Evolutionary conservation across 2,797 vertebrate genomes (phyloP), one percentile per base, ranked within the genome.

Genomic region (Pterois miles): DNA sequence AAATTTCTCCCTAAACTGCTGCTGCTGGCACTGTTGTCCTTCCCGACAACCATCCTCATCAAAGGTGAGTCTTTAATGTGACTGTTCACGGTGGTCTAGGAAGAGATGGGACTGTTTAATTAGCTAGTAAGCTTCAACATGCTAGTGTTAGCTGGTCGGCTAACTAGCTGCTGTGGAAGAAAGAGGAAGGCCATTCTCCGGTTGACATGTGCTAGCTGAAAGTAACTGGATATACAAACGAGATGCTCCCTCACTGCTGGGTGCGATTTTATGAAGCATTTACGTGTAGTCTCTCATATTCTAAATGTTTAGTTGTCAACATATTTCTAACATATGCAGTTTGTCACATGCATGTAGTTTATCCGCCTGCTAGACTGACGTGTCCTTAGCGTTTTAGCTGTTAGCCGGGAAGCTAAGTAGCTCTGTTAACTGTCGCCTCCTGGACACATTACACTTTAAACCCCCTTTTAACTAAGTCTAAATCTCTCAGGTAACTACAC

Each of bases 1-100:
- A 93, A 59, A 6, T 89, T 93, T 53, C 43, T 95, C 0, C 94
- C 91, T 0, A 95, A 95, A 83, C 81, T 96, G n/a, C 36, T 95
- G 25, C 80, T 96, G 75, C 31, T 96, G 0, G 69, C 77, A 12
- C 60, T 96, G 29, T 14, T 96, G 8, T 93, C 91, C 1, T 92
- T 96, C 68, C 95, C 95, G 0, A 93, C 85, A 1, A 80, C 93
- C 0, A 4, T 95, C 6, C 78, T 95, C 1, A 27, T 92, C 10
- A 92, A 88, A 76, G 94, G 95, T 95, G 36, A 57, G 90, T 23
- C 0, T 23, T 0, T 1, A 6, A 10, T 2, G 0, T 1, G 5
- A 4, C 23, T 33, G 2, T 4, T 25, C 0, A 0, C 20, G 0
- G 5, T 0, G 8, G n/a, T 46, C 7, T 5, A 22, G 0, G 2